phyloP scores from a whole-genome alignment of 2,113 vertebrate genomes.

The Ploceus nigricollis region DNA sequence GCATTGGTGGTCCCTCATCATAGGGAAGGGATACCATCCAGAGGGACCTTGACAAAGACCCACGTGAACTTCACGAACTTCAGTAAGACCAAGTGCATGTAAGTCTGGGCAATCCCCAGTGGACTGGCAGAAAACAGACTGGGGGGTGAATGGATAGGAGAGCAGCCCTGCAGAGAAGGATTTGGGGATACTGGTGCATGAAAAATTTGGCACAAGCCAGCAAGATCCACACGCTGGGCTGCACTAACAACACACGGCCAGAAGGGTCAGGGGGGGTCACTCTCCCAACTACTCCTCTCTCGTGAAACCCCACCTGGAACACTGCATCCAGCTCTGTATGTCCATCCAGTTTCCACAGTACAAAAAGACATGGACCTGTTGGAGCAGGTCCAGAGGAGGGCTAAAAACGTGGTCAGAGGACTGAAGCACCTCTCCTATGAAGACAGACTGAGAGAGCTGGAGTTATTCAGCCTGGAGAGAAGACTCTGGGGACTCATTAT shows the following conservation, averaged over 20 bases:
- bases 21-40: not conserved
- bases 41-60: not conserved
- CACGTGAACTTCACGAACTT: not conserved
- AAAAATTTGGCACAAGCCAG: not conserved
- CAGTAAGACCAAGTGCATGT: not conserved
- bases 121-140: too few species aligned
- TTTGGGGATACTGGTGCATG: fast-evolving
- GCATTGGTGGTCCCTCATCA: too few species aligned
- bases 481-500: not conserved
- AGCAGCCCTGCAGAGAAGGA: not conserved
- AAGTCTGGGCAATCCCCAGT: not conserved
- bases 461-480: not conserved
- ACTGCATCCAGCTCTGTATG: not conserved
- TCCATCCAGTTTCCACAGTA: not conserved
- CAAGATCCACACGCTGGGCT: not conserved
- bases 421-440: not conserved
- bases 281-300: not conserved
- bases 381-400: not conserved
- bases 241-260: not conserved
- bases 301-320: not conserved
- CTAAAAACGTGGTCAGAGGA: not conserved
- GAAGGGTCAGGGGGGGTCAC: not conserved
- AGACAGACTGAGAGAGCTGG: not conserved
- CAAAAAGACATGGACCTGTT: not conserved
- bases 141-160: too few species aligned